phyloP scores from a whole-genome alignment of 1,140 invertebrate species.

The Pachypeltis micranthus region DNA sequence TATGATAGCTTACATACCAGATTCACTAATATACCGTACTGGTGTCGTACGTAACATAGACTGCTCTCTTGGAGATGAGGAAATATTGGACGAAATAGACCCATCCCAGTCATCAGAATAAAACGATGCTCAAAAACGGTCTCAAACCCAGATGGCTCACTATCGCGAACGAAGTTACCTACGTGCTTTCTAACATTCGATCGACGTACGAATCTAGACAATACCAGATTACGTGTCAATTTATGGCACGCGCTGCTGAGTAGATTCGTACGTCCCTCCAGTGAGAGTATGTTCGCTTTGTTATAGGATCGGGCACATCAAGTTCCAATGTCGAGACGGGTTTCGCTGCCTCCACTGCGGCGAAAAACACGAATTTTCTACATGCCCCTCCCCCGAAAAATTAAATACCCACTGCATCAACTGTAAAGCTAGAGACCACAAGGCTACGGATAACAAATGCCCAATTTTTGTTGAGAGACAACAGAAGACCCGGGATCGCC shows the following conservation, averaged over 20 bases:
- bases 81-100: no score
- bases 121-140: no score
- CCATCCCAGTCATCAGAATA: no score
- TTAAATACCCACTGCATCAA: not conserved
- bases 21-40: no score
- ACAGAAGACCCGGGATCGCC: not conserved
- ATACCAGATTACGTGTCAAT: not conserved
- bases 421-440: not conserved
- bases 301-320: not conserved
- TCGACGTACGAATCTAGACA: no score
- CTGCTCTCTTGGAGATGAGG: no score
- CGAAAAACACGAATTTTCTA: not conserved
- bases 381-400: not conserved
- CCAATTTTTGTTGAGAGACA: not conserved
- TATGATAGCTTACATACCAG: no score
- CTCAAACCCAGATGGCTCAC: no score
- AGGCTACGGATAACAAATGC: not conserved
- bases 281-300: not conserved
- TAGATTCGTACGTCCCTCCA: not conserved
- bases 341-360: not conserved
- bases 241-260: not conserved
- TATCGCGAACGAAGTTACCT: no score
- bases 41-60: no score
- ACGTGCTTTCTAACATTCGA: no score
- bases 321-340: not conserved